Base-by-base conservation (phyloP, 2,113 vertebrate species). In the Silurus asotus region DNA sequence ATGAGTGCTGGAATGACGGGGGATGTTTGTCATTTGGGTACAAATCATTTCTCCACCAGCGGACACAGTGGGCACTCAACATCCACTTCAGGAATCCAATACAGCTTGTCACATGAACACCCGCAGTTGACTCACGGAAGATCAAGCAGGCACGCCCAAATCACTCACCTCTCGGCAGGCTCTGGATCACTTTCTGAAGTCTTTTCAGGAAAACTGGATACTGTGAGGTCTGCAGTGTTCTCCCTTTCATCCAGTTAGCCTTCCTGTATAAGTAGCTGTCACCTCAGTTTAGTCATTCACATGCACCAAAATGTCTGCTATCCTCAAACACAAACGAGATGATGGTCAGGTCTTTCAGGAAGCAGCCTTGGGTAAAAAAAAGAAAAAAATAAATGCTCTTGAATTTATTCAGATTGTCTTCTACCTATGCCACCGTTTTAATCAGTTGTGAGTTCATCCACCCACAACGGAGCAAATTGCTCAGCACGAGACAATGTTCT, bases 31-130 rank as follows among this genome's bases (percentile, higher is more conserved):
- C 80, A 62, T 48, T 86, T 75, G 37, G 15, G 48, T 48, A 65
- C 79, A 86, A 86, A 80, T 86, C 45, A 81, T 81, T 72, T 79
- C 64, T 61, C 45, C 45, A 59, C 55, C 77, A 81, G 37, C 58
- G 45, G 37, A 78, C 84, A 77, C 84, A 67, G 84, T 78, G 61
- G 48, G 69, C 77, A 81, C 45, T 72, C 59, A 64, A 56, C 13
- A 86, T 81, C 45, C 77, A 81, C 77, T 86, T 86, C 17, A 86
- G 23, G 64, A 86, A 61, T 69, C 64, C 55, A 80, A 69, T 70
- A 48, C 25, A 13, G 5, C 51, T 37, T 79, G 77, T 58, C 77
- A 56, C 45, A 49, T 20, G 11, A 23, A 61, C 51, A 62, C 76
- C 8, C 59, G 84, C n/a, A 37, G 49, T 20, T 70, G 84, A 70